Conservation (phyloP, 2,797 vertebrate species). For the Trematomus bernacchii region DNA sequence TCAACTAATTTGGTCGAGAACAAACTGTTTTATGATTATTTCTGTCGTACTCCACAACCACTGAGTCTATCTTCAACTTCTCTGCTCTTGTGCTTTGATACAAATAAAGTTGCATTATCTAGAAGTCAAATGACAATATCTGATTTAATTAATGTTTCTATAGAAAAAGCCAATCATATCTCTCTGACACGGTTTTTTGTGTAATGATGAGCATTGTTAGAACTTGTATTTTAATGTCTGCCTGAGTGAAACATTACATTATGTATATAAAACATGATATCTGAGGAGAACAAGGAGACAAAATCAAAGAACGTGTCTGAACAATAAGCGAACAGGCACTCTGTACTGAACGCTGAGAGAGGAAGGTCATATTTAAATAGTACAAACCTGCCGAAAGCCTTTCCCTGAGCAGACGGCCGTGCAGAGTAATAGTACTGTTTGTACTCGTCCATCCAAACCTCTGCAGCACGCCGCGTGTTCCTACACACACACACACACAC, state of each 20-base stretch:
- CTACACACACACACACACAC: constrained; percentile 69
- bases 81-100: no score
- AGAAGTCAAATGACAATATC: no score
- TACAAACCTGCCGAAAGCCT: constrained; percentile 93
- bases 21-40: no score
- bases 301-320: no score
- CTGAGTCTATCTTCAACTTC: no score
- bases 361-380: neutral
- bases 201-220: neutral
- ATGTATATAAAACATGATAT: neutral
- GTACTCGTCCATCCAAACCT: constrained; percentile 99
- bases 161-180: no score
- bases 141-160: no score
- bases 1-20: no score
- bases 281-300: no score
- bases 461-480: constrained; percentile 96
- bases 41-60: no score
- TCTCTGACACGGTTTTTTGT: no score
- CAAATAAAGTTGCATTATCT: no score
- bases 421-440: constrained; percentile 98
- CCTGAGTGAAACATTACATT: neutral
- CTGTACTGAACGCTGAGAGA: fast-evolving
- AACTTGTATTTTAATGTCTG: neutral
- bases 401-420: constrained; percentile 94
- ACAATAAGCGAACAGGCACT: neutral